A percentile compares a stretch with the other conserved stretches of the same genome.
phyloP scores from a whole-genome alignment of 2,797 vertebrate genomes.

The Chelon auratus region DNA sequence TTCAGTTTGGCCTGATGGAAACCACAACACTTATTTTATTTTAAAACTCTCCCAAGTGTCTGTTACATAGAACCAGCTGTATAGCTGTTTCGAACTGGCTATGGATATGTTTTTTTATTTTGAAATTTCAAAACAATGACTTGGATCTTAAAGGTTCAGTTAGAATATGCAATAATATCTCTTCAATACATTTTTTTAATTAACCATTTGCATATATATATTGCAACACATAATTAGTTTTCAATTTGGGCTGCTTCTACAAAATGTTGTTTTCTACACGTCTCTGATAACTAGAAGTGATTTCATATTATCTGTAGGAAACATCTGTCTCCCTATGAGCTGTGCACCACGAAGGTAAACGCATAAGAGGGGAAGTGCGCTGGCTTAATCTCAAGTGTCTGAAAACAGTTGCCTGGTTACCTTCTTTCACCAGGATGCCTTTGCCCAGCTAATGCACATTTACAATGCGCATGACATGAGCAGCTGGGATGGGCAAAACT shows the following conservation, averaged over 20 bases:
- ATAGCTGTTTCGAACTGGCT: neutral
- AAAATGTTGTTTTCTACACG: slow-evolving; percentile 15
- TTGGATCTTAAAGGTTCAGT: neutral
- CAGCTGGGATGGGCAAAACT: slow-evolving; percentile 34
- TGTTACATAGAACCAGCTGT: neutral
- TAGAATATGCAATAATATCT: neutral
- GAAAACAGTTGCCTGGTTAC: slow-evolving; percentile 76
- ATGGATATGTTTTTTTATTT: neutral
- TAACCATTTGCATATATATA: neutral
- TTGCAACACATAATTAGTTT: too few species aligned
- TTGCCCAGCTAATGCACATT: slow-evolving; percentile 50
- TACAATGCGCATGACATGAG: slow-evolving; percentile 23
- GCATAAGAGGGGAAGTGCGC: slow-evolving; percentile 53
- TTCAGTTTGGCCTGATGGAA: too few species aligned
- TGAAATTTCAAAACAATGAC: neutral
- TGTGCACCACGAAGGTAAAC: slow-evolving; percentile 58
- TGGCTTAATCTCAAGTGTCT: slow-evolving; percentile 55
- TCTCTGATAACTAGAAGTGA: slow-evolving; percentile 34
- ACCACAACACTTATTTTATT: too few species aligned
- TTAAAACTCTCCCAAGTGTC: too few species aligned
- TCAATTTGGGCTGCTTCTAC: neutral
- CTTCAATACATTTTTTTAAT: neutral
- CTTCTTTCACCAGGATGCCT: slow-evolving; percentile 59
- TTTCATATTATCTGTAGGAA: slow-evolving; percentile 62
- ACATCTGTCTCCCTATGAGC: slow-evolving; percentile 56